Evolutionary conservation across 2,888 invertebrate species (phyloP), one percentile per base, ranked within the genome.

Genomic region (Punctoribates punctum): DNA sequence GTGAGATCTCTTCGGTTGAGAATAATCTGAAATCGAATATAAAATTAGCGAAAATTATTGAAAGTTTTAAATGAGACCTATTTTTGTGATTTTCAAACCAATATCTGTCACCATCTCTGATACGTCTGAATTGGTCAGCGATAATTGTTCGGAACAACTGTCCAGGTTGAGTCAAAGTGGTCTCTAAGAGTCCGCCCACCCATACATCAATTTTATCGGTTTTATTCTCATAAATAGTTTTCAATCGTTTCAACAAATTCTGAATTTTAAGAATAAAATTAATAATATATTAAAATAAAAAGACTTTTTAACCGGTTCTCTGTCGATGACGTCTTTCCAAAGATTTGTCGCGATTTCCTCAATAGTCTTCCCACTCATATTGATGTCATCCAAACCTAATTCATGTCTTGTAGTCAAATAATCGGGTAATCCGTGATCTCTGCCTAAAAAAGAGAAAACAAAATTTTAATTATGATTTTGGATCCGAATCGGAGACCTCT

Each of bases 401-500:
- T 85, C 85, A 79, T 82, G 82, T 76, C 88, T 82, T 0, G 87
- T 88, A 0, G 86, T 85, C 82, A 88, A 88, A 82, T 88, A 89
- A 83, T 88, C 88, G 0, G 88, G 88, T 29, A 88, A 82, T 20
- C 87, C 88, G 81, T 88, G 87, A 80, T 88, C 88, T 74, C 88
- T 82, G 5, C 72, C 65, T 67, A 20, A n/a, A 38, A 38, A 4
- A 27, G n/a, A 67, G 23, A 57, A 11, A 57, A 34, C 17, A 65
- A 34, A 15, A 5, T 25, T n/a, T 65, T 15, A 17, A 34, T n/a
- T n/a, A n/a, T n/a, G n/a, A n/a, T n/a, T n/a, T n/a, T n/a, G n/a
- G n/a, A n/a, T n/a, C n/a, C n/a, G n/a, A n/a, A n/a, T n/a, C n/a
- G n/a, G 13, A 54, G n/a, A 9, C 80, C 81, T 77, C 88, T 82